Evolutionary conservation across 2,888 invertebrate species (phyloP).

Genomic region (Empis livida): DNA sequence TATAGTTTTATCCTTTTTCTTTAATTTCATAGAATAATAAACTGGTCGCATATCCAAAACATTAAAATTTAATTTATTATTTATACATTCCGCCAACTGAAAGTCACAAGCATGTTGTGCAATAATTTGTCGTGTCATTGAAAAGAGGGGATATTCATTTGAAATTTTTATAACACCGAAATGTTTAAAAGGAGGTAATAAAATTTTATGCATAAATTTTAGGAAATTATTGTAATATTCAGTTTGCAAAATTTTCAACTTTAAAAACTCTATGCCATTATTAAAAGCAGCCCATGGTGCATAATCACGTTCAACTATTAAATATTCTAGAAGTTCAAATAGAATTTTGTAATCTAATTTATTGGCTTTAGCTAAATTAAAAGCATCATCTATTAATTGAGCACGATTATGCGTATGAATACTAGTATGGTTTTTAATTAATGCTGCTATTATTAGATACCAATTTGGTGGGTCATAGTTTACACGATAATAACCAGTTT

Average conservation of each 20-base stretch:
- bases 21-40: neutral
- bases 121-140: neutral
- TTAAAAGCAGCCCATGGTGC: slow-evolving; percentile 1
- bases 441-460: slow-evolving; percentile 44
- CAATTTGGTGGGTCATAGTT: slow-evolving; percentile 53
- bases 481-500: slow-evolving; percentile 52
- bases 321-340: slow-evolving; percentile 37
- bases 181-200: neutral
- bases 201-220: neutral
- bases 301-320: slow-evolving; percentile 42
- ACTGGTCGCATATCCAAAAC: neutral
- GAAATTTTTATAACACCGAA: neutral
- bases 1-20: neutral
- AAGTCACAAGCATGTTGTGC: neutral
- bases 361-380: slow-evolving; percentile 44
- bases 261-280: neutral
- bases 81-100: neutral
- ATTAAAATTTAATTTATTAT: neutral
- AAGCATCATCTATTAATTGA: slow-evolving; percentile 70
- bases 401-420: slow-evolving; percentile 63
- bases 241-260: neutral
- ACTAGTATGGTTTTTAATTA: slow-evolving; percentile 45
- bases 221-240: neutral
- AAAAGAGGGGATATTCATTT: neutral
- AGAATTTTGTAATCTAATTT: slow-evolving; percentile 36